Evolutionary conservation across 2,113 vertebrate genomes (phyloP).

Genomic region (Jaculus jaculus): DNA sequence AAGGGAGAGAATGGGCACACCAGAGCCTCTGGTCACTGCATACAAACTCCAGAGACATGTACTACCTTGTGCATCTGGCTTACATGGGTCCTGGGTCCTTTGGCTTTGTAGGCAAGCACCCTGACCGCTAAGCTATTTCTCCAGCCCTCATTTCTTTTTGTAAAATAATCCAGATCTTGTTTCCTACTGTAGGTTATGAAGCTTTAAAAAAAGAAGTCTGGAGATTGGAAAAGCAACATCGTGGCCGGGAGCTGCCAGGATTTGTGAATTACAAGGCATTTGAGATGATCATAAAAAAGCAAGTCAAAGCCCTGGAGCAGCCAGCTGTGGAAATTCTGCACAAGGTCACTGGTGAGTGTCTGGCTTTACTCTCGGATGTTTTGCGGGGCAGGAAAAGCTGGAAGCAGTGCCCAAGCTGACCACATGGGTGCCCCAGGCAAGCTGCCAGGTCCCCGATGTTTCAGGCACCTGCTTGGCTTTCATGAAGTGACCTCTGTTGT

Average conservation of each 20-base stretch:
- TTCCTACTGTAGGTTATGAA: not conserved
- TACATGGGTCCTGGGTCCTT: no score
- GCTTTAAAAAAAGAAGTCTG: not conserved
- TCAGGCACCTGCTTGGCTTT: not conserved
- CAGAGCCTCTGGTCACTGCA: no score
- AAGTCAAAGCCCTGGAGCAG: not conserved
- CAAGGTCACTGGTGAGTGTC: not conserved
- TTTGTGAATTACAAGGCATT: slow-evolving; percentile 33
- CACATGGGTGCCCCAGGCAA: not conserved
- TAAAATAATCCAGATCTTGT: no score
- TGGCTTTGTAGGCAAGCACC: no score
- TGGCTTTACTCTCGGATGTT: not conserved
- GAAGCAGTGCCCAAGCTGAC: not conserved
- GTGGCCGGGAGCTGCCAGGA: slow-evolving; percentile 37
- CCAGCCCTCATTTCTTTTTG: not conserved
- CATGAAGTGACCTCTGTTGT: not conserved
- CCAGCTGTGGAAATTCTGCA: slow-evolving; percentile 6
- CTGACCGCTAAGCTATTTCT: no score
- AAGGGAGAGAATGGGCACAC: no score
- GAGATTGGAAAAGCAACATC: slow-evolving; percentile 8
- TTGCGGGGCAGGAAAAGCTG: not conserved
- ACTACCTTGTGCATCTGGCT: no score
- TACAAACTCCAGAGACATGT: no score
- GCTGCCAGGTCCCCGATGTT: not conserved
- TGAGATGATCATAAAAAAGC: not conserved